phyloP scores from a whole-genome alignment of 2,888 invertebrate genomes.

The Camptogramma bilineatum region DNA sequence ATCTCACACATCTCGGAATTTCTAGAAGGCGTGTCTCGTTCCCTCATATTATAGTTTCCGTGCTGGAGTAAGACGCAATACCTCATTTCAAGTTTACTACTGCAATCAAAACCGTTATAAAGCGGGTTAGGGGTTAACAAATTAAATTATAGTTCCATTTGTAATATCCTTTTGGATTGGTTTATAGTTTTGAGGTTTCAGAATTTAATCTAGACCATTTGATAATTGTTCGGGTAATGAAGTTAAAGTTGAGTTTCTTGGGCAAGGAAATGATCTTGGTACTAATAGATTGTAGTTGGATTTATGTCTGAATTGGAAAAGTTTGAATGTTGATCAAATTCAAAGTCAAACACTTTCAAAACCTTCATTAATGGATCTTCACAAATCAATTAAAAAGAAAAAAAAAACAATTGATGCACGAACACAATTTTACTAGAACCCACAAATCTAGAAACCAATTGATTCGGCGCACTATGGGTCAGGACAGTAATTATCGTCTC shows the following conservation, averaged over 20 bases:
- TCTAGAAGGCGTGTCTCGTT: neutral
- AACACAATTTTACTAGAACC: no score
- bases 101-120: constrained; percentile 52
- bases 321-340: no score
- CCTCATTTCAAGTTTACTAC: constrained; percentile 27
- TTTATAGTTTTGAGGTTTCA: constrained; percentile 36
- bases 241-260: constrained; percentile 10
- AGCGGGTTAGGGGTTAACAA: constrained; percentile 52
- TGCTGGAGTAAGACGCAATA: neutral
- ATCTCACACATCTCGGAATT: no score
- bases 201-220: constrained; percentile 29
- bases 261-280: neutral
- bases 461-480: no score
- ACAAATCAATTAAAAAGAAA: no score
- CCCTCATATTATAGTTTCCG: neutral
- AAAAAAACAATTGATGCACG: no score
- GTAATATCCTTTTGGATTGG: constrained; percentile 42
- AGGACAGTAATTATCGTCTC: no score
- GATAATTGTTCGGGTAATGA: constrained; percentile 20
- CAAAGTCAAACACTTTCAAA: no score
- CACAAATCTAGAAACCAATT: no score
- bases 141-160: constrained; percentile 53
- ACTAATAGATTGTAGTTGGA: neutral
- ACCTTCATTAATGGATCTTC: no score
- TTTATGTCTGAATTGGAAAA: no score